phyloP scores from a whole-genome alignment of 1,140 invertebrate species.

The Mercenaria mercenaria region DNA sequence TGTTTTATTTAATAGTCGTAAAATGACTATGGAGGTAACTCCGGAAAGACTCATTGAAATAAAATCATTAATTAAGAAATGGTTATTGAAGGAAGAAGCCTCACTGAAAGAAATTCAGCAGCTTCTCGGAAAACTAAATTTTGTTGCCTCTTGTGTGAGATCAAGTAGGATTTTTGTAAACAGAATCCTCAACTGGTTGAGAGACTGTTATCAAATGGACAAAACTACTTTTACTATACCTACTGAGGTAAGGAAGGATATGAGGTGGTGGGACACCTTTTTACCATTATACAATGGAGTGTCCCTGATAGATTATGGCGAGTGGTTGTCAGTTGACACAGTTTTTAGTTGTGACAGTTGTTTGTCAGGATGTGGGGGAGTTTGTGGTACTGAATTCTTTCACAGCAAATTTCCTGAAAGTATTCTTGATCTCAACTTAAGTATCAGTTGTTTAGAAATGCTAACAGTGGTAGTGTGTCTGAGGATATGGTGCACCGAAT shows the following conservation, averaged over 20 bases:
- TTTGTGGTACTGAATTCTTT: neutral
- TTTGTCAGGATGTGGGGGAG: neutral
- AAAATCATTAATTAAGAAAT: neutral
- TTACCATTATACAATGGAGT: slow-evolving; percentile 34
- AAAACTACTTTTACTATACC: too few relatives aligned
- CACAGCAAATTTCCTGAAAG: neutral
- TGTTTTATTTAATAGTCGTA: neutral
- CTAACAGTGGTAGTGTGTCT: slow-evolving; percentile 39
- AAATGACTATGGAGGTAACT: neutral
- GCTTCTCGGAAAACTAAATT: slow-evolving; percentile 40
- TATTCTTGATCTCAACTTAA: slow-evolving; percentile 9
- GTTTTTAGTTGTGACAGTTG: neutral
- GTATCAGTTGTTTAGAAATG: slow-evolving; percentile 27
- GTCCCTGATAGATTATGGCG: neutral
- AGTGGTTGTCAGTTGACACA: neutral
- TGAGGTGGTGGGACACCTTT: neutral
- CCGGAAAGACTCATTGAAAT: neutral
- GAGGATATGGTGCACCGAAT: neutral
- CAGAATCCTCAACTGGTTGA: slow-evolving; percentile 21
- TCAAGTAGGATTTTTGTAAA: neutral
- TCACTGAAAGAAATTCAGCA: slow-evolving; percentile 27
- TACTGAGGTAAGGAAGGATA: neutral
- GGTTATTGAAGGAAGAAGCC: neutral
- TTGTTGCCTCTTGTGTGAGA: slow-evolving; percentile 4
- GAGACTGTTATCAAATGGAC: slow-evolving; percentile 22